These are phyloP conservation scores for Nyleta sp. DNA, from an alignment of 2,888 invertebrate genomes.

Conservation along the genomic window DNA sequence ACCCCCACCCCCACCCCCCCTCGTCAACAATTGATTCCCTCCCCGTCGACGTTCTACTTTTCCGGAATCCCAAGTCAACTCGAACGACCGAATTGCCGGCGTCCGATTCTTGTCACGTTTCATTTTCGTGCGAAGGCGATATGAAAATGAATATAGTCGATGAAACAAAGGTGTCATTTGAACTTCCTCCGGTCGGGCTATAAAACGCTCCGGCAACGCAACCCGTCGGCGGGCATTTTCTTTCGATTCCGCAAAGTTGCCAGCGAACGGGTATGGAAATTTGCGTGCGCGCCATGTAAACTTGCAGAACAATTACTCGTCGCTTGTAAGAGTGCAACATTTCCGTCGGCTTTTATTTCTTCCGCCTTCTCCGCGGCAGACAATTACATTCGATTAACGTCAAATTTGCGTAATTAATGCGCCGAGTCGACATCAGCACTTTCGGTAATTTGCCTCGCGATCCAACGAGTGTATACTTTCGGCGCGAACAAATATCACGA, in stretches of 20 bases:
- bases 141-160: constrained; percentile 54
- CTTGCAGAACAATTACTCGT: too few species aligned
- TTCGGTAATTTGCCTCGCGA: constrained; percentile 45
- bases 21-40: constrained; percentile 48
- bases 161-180: constrained; percentile 52
- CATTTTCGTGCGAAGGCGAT: constrained; percentile 34
- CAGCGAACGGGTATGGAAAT: too few species aligned
- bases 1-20: too few species aligned
- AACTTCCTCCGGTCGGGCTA: constrained; percentile 9
- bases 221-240: neutral
- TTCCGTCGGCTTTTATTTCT: too few species aligned
- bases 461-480: constrained; percentile 39
- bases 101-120: constrained; percentile 57
- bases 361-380: neutral
- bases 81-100: constrained; percentile 26
- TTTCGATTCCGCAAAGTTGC: too few species aligned
- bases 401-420: constrained; percentile 52
- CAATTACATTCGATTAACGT: constrained; percentile 29
- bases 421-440: constrained; percentile 49
- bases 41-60: constrained; percentile 40
- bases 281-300: too few species aligned
- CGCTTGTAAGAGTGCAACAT: too few species aligned
- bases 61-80: constrained; percentile 31
- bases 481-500: constrained; percentile 41
- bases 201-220: neutral